Evolutionary conservation across 2,113 vertebrate species (phyloP).

Genomic region (Coturnix japonica): DNA sequence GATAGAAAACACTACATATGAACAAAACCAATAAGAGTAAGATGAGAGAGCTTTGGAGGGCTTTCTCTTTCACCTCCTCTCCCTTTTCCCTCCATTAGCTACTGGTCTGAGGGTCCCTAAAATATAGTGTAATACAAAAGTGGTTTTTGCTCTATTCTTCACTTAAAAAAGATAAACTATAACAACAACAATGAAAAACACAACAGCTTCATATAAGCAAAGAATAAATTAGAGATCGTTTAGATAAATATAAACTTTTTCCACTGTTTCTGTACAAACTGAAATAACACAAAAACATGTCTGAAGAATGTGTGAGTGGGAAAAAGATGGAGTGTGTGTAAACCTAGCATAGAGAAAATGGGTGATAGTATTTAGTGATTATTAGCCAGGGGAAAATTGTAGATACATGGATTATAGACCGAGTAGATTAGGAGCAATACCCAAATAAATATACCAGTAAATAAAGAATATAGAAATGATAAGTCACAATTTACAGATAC

Average conservation of each 20-base stretch:
- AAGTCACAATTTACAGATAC: constrained; percentile 50
- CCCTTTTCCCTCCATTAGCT: background rate
- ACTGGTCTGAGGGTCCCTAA: background rate
- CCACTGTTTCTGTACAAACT: background rate
- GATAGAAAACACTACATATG: background rate
- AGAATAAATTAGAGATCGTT: background rate
- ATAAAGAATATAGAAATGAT: constrained; percentile 49
- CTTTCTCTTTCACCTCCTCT: background rate
- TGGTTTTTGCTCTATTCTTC: background rate
- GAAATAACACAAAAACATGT: background rate
- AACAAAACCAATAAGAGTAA: background rate
- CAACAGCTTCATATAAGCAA: background rate
- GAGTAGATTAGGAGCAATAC: constrained; percentile 46
- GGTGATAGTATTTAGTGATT: background rate
- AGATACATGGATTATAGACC: constrained; percentile 49
- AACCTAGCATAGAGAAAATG: constrained; percentile 21
- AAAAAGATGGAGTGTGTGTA: constrained; percentile 25
- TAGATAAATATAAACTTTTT: background rate
- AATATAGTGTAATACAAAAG: background rate
- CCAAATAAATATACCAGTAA: constrained; percentile 39
- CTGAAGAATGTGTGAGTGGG: background rate
- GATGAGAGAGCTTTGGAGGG: background rate
- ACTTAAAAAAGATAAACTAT: background rate
- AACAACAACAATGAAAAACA: background rate
- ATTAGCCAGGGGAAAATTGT: constrained; percentile 35